phyloP scores from a whole-genome alignment of 2,888 invertebrate genomes.

The Ecliptopera silaceata region DNA sequence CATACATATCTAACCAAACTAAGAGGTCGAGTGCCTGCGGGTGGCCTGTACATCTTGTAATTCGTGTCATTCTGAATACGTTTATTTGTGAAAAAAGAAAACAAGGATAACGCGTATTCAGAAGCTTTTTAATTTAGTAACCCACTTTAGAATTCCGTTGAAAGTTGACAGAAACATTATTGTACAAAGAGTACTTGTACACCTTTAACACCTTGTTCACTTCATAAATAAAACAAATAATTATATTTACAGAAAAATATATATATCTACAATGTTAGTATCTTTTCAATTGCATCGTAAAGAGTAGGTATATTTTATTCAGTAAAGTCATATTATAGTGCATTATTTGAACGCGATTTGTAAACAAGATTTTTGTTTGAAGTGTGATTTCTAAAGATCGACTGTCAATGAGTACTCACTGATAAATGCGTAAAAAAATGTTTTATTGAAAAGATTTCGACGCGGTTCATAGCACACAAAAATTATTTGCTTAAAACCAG shows the following conservation, averaged over 20 bases:
- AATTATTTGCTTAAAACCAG: too few relatives aligned
- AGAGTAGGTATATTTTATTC: too few relatives aligned
- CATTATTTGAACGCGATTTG: too few relatives aligned
- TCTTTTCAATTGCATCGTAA: neutral
- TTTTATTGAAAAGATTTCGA: neutral
- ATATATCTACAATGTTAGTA: neutral
- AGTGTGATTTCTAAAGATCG: too few relatives aligned
- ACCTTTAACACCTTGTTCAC: neutral
- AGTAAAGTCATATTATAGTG: too few relatives aligned
- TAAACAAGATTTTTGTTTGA: too few relatives aligned
- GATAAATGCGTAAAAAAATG: too few relatives aligned
- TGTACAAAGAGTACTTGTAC: neutral
- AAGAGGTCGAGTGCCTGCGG: slow-evolving; percentile 17
- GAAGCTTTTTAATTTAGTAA: slow-evolving; percentile 7
- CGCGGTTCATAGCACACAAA: neutral
- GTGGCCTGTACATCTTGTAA: slow-evolving; percentile 10
- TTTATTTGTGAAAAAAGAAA: slow-evolving; percentile 27
- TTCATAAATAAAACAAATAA: neutral
- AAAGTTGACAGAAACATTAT: neutral
- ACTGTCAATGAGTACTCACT: too few relatives aligned
- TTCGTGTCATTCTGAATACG: slow-evolving; percentile 31
- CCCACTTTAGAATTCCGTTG: slow-evolving; percentile 6
- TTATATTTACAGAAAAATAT: neutral
- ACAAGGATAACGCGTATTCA: slow-evolving; percentile 29
- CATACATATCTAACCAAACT: slow-evolving; percentile 13